Evolutionary conservation across 1,140 invertebrate species (phyloP), one percentile per base, ranked within the genome.

Genomic region (Euura saliciscinereae): DNA sequence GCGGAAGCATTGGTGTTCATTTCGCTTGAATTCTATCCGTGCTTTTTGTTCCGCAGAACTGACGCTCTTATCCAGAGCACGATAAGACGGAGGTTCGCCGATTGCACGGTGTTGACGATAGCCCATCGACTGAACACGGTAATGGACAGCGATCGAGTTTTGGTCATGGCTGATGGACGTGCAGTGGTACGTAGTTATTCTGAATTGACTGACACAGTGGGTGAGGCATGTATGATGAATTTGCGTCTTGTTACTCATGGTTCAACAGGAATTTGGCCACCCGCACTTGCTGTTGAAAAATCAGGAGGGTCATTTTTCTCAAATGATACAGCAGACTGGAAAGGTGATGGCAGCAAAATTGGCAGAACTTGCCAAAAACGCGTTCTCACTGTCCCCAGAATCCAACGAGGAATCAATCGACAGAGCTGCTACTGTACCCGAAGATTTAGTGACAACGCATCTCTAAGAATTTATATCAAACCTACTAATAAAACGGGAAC

Each of bases 71-170:
- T 83, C 77, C 88, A 85, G 82, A 88, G 79, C 83, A 93, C 88
- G 44, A 85, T 84, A 82, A 89, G 88, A 68, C 84, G 83, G n/a
- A 89, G 87, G 73, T 93, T 93, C 80, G 73, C 74, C 7, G 79
- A 89, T 44, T 90, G 89, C 68, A 93, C 92, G 0, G 90, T 93
- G 0, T 79, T 93, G 3, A 93, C 92, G 0, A 92, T 94, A 69
- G 92, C 92, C 13, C 92, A 93, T 80, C 83, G 92, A 67, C 79
- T 93, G 1, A 90, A 92, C 74, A 93, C 92, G 10, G 91, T 93
- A 64, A 90, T 94, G 85, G 92, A 94, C 73, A 90, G 86, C 65
- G 89, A 88, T 71, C 84, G 85, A 72, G 84, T 92, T 46, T 76
- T 93, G 71, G 90, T 91, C 0, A 88, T 92, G 84, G 86, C 90